Conservation (phyloP, 1,140 invertebrate genomes). For the Hyphantria cunea region DNA sequence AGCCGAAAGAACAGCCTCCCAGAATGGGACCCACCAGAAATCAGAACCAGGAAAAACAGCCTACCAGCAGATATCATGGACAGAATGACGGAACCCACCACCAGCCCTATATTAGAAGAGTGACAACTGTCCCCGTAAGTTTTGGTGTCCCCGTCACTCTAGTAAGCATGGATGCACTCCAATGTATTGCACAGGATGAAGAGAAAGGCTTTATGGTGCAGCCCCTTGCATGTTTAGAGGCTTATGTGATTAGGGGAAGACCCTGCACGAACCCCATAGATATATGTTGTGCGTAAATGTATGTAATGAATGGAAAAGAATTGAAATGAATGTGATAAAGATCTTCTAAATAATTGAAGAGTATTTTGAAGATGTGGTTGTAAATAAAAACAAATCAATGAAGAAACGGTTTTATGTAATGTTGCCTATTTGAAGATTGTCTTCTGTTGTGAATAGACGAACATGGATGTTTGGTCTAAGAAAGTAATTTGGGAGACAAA, state of each 20-base stretch:
- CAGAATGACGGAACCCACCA: constrained; percentile 50
- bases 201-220: constrained; percentile 66
- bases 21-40: constrained; percentile 73
- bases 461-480: too few relatives aligned
- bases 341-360: constrained; percentile 4
- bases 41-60: constrained; percentile 72
- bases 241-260: constrained; percentile 70
- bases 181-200: constrained; percentile 46
- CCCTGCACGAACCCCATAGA: constrained; percentile 71
- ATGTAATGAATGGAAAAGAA: constrained; percentile 6
- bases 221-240: constrained; percentile 78
- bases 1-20: constrained; percentile 72
- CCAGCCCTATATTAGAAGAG: constrained; percentile 58
- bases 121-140: constrained; percentile 76
- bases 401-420: constrained; percentile 1
- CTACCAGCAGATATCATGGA: constrained; percentile 72
- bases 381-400: constrained; percentile 15
- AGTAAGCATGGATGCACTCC: constrained; percentile 73
- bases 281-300: constrained; percentile 61
- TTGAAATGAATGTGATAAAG: constrained; percentile 10
- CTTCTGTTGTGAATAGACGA: too few relatives aligned
- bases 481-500: too few relatives aligned
- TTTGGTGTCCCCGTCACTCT: constrained; percentile 70
- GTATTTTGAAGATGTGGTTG: constrained; percentile 18
- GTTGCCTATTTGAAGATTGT: background rate